phyloP scores from a whole-genome alignment of 2,797 vertebrate species.

The Delichon dasypus region DNA sequence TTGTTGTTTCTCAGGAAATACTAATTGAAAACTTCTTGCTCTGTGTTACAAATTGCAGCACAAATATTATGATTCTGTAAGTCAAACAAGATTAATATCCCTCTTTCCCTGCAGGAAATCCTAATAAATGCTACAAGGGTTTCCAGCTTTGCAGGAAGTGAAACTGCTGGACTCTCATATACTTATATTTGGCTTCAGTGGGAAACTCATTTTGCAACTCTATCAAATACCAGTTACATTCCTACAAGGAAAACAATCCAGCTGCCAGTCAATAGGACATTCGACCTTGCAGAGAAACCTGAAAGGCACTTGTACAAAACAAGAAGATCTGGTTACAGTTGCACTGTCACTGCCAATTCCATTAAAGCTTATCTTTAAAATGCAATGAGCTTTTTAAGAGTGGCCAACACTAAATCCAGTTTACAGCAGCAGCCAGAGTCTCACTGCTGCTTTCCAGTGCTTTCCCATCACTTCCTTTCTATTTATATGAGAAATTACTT shows the following conservation, averaged over 20 bases:
- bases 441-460: not conserved
- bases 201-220: constrained; percentile 18
- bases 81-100: constrained; percentile 12
- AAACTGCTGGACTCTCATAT: not conserved
- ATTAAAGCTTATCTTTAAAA: constrained; percentile 45
- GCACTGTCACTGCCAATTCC: not conserved
- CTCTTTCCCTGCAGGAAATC: constrained; percentile 31
- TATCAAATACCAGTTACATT: not conserved
- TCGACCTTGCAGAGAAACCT: constrained; percentile 44
- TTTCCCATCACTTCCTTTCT: not conserved
- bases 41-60: not conserved
- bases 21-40: constrained; percentile 37
- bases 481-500: not conserved
- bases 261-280: constrained; percentile 30
- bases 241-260: not conserved
- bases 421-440: not conserved
- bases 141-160: constrained; percentile 41
- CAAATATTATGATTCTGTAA: constrained; percentile 36
- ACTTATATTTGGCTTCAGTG: not conserved
- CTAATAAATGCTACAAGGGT: not conserved
- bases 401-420: not conserved
- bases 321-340: constrained; percentile 41
- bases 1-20: not conserved
- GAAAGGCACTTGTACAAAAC: constrained; percentile 48
- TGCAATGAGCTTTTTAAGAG: constrained; percentile 1